These are phyloP conservation scores for Tokudaia tokunoshimensis DNA, from an alignment of 2,797 vertebrate genomes.

Conservation along the genomic window DNA sequence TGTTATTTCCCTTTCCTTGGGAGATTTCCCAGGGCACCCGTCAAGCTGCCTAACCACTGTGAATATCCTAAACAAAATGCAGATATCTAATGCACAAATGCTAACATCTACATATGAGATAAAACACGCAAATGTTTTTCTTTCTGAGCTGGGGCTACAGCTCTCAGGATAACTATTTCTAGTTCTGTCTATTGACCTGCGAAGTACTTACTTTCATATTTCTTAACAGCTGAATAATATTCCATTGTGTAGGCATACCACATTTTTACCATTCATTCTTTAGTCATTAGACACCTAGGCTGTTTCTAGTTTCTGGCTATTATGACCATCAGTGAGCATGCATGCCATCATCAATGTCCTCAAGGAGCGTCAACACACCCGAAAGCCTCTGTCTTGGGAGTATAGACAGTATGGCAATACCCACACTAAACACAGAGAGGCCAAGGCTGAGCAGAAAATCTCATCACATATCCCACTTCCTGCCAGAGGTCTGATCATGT, in stretches of 20 bases:
- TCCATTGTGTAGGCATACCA: background rate
- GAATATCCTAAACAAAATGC: background rate
- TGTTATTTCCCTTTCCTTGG: background rate
- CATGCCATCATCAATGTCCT: background rate
- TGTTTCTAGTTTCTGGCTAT: background rate
- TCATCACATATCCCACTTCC: accelerated
- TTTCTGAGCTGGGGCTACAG: background rate
- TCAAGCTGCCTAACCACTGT: background rate
- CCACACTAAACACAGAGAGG: background rate
- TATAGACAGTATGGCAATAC: background rate
- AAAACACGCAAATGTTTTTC: too few species aligned
- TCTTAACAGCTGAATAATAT: background rate
- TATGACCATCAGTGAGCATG: too few species aligned
- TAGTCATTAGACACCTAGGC: background rate
- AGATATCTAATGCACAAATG: background rate
- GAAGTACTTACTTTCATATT: background rate
- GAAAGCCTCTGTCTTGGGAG: background rate
- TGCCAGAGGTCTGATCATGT: background rate
- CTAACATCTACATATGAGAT: background rate
- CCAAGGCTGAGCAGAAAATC: background rate
- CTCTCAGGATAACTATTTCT: too few species aligned
- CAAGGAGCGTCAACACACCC: background rate
- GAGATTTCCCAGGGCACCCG: background rate
- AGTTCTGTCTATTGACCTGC: background rate
- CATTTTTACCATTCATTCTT: background rate